Evolutionary conservation across 1,140 invertebrate genomes (phyloP).

Genomic region (Zaprionus nigranus): DNA sequence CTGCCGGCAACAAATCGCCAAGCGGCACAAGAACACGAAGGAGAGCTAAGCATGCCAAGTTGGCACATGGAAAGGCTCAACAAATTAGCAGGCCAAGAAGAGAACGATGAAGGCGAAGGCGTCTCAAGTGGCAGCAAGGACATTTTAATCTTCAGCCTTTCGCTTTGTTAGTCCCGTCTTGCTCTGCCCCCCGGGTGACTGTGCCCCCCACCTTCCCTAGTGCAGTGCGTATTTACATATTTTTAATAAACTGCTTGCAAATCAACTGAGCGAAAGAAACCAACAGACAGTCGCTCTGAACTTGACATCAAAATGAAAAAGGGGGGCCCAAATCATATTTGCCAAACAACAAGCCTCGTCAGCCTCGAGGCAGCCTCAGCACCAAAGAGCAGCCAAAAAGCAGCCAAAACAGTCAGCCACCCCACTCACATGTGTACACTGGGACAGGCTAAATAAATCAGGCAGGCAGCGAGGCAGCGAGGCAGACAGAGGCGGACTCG

Average conservation of each 20-base stretch:
- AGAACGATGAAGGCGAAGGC: background rate
- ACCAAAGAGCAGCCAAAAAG: background rate
- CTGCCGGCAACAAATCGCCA: conserved; percentile 34
- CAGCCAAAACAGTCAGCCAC: conserved; percentile 13
- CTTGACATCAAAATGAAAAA: conserved; percentile 71
- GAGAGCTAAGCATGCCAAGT: background rate
- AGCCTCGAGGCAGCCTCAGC: conserved; percentile 12
- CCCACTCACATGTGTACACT: conserved; percentile 57
- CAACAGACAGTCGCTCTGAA: conserved; percentile 38
- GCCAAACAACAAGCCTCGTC: conserved; percentile 56
- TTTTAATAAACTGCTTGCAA: conserved; percentile 73
- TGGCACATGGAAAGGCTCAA: conserved; percentile 7
- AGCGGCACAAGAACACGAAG: conserved; percentile 3
- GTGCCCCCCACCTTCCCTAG: background rate
- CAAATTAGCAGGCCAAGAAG: conserved; percentile 40
- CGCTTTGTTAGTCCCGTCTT: conserved; percentile 4
- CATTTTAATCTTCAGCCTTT: conserved; percentile 43
- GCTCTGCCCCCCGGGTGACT: background rate
- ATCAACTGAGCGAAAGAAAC: conserved; percentile 54
- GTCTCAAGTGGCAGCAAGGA: conserved; percentile 18
- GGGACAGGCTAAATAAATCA: conserved; percentile 50
- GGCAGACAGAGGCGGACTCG: background rate
- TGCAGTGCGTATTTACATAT: conserved; percentile 49
- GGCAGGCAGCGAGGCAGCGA: too few relatives aligned
- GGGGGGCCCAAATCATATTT: conserved; percentile 64